Conservation (phyloP, 30 jellyfish, hydroid and myxozoan genomes). For the Mastigias papua region DNA sequence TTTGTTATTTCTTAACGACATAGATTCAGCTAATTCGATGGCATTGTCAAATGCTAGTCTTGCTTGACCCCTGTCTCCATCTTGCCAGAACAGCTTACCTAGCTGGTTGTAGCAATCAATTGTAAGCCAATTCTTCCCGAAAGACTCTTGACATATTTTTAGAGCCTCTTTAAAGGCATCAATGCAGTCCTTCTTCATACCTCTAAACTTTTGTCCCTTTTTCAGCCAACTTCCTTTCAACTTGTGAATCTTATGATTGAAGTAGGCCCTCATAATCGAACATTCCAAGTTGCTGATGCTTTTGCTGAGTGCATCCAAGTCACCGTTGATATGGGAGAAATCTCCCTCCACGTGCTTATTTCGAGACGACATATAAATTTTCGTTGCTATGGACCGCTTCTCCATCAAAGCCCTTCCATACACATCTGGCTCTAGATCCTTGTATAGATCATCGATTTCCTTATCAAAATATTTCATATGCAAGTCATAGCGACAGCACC, state of each 20-base stretch:
- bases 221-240: neutral
- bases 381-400: neutral
- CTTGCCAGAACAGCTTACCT: neutral
- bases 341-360: neutral
- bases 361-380: neutral
- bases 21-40: neutral
- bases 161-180: neutral
- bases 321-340: neutral
- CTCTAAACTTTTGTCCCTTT: neutral
- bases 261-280: neutral
- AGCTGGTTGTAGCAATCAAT: conserved; percentile 38
- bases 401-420: conserved; percentile 4
- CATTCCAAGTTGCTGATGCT: neutral
- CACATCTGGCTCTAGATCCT: neutral
- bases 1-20: conserved; percentile 15
- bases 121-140: conserved; percentile 30
- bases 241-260: neutral
- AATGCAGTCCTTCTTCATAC: neutral
- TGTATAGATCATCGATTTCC: neutral
- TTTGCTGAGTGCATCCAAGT: neutral
- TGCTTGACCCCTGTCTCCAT: neutral
- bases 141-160: neutral
- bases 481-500: conserved; percentile 26
- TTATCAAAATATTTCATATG: conserved; percentile 3
- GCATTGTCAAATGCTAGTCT: conserved; percentile 3